phyloP scores from a whole-genome alignment of 2,888 invertebrate species.

The Ochropacha duplaris region DNA sequence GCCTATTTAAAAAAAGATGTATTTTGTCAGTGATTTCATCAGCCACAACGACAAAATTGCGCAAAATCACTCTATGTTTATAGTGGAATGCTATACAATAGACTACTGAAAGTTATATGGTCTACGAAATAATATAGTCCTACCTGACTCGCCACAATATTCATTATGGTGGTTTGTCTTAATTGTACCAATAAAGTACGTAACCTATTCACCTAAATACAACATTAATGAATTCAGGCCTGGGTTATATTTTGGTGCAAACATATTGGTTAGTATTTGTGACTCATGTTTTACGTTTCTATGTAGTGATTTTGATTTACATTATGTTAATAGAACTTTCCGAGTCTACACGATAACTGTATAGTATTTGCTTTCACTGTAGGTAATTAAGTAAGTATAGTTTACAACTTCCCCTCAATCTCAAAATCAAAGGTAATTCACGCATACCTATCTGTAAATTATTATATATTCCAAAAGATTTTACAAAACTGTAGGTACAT shows the following conservation, averaged over 20 bases:
- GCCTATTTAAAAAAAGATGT: too few species aligned
- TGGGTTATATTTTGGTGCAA: conserved; percentile 13
- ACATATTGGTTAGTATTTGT: neutral
- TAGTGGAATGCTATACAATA: neutral
- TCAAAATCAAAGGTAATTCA: too few species aligned
- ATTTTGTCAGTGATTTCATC: too few species aligned
- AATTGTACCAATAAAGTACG: conserved; percentile 19
- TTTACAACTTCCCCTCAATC: too few species aligned
- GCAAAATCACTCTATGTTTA: too few species aligned
- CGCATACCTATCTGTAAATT: too few species aligned
- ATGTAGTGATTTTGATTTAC: neutral
- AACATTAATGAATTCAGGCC: conserved; percentile 27
- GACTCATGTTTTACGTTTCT: neutral
- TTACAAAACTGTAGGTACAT: neutral
- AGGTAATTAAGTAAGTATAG: too few species aligned
- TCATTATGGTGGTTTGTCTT: conserved; percentile 10
- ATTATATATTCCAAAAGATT: too few species aligned
- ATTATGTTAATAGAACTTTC: neutral
- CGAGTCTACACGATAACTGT: too few species aligned
- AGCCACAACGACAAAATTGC: too few species aligned
- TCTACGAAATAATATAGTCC: neutral
- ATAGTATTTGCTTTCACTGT: too few species aligned
- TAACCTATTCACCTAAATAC: conserved; percentile 18
- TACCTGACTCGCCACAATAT: neutral
- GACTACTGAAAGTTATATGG: neutral